These are phyloP conservation scores for Troglohyphantes excavatus DNA, from an alignment of 2,888 invertebrate species.

Conservation along the genomic window DNA sequence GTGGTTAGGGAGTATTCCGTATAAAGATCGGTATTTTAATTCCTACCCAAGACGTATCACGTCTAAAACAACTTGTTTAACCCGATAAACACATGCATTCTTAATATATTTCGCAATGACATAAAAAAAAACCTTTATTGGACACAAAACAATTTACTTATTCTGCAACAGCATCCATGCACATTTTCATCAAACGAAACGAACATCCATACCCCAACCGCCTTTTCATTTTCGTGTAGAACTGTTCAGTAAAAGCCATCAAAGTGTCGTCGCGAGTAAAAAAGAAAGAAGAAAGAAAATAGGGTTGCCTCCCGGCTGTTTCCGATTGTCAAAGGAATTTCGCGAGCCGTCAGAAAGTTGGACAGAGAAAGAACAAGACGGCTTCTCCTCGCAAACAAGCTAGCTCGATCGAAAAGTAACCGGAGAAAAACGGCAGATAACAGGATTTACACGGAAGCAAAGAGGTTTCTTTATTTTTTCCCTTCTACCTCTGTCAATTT, in stretches of 20 bases:
- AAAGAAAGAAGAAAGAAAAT: not conserved
- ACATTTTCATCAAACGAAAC: not conserved
- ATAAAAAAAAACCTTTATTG: too few species aligned
- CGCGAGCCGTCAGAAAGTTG: not conserved
- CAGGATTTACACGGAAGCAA: not conserved
- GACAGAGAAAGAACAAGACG: not conserved
- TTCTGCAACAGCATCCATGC: too few species aligned
- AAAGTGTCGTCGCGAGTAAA: too few species aligned
- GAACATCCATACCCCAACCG: not conserved
- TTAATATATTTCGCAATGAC: too few species aligned
- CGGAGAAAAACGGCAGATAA: slow-evolving; percentile 11
- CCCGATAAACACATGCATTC: too few species aligned
- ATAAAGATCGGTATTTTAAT: too few species aligned
- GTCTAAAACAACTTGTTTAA: too few species aligned
- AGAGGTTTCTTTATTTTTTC: too few species aligned
- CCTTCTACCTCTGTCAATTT: not conserved
- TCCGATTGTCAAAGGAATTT: slow-evolving; percentile 15
- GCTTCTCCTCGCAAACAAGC: not conserved
- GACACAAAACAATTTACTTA: too few species aligned
- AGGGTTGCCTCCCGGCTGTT: not conserved
- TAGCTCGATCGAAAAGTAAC: not conserved
- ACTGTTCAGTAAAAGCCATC: not conserved
- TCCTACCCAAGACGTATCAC: too few species aligned
- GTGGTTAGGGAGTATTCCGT: too few species aligned
- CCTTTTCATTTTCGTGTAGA: not conserved